Evolutionary conservation across 2,113 vertebrate species (phyloP).

Genomic region (human): GRCh38 chr3:52832501-52833000

Average conservation of each 20-base stretch:
- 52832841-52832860: background rate
- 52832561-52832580: background rate
- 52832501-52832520: background rate
- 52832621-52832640: too few relatives aligned
- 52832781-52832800: background rate
- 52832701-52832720: too few relatives aligned
- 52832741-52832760: background rate
- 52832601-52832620: background rate
- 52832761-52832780: background rate
- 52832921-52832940: background rate
- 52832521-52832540: background rate
- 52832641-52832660: too few relatives aligned
- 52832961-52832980: background rate
- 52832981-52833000: background rate
- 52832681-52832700: too few relatives aligned
- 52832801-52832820: background rate
- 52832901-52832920: background rate
- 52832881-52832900: background rate
- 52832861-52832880: background rate
- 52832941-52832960: background rate
- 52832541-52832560: background rate
- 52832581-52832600: background rate
- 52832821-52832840: background rate
- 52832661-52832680: too few relatives aligned
- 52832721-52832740: too few relatives aligned